A percentile compares a stretch with the other conserved stretches of the same genome.
Conservation (phyloP, 2,113 vertebrate species). For the Tetraodon nigroviridis region DNA sequence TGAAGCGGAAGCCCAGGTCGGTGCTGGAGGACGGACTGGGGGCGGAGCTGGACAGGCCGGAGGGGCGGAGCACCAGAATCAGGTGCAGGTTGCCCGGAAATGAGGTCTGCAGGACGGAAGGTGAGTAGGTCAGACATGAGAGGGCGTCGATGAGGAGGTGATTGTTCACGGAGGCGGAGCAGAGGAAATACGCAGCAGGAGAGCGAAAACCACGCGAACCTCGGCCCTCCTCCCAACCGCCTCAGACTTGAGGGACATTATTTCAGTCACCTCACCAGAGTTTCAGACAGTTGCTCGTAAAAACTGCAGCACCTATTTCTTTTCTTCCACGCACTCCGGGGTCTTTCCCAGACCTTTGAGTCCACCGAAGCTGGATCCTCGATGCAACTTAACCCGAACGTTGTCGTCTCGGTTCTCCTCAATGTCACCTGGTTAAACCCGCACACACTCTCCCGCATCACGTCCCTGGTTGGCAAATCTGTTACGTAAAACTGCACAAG, state of each 20-base stretch:
- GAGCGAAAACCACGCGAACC: no score
- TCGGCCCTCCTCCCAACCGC: no score
- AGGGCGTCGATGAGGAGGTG: no score
- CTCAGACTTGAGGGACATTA: no score
- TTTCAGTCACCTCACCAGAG: no score
- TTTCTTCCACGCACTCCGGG: neutral
- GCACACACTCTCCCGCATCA: neutral
- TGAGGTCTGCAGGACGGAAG: conserved; percentile 74
- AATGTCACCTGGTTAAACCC: neutral
- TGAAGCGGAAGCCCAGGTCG: conserved; percentile 94
- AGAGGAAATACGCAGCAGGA: no score
- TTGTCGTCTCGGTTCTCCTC: neutral
- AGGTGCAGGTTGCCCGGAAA: conserved; percentile 93
- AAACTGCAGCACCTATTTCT: neutral
- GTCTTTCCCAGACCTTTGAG: no score
- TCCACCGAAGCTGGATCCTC: neutral
- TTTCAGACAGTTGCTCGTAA: no score
- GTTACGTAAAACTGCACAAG: conserved; percentile 31
- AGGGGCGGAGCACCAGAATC: conserved; percentile 88
- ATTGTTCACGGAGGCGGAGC: no score
- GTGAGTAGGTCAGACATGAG: neutral
- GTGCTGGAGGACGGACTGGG: conserved; percentile 78
- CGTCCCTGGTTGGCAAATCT: conserved; percentile 2
- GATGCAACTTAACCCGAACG: neutral
- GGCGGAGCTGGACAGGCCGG: conserved; percentile 73